Base-by-base conservation (phyloP, 1,140 invertebrate species). In the Drosophila takahashii region DNA sequence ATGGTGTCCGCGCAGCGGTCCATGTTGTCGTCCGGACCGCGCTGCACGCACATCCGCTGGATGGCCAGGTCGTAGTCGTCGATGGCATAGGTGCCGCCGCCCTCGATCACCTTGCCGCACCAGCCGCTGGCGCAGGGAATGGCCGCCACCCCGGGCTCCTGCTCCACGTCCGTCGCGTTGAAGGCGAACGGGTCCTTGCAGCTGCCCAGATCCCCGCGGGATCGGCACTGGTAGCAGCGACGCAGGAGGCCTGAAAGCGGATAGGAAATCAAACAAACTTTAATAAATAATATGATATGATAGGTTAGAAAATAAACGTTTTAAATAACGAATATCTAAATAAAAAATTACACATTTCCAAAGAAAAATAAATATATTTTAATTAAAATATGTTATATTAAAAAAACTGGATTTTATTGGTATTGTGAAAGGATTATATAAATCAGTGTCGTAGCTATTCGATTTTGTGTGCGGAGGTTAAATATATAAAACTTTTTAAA, bases 101-200 rank as follows among this genome's bases (percentile, higher is more conserved):
- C 96, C 92, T 98, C 97, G 22, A 98, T 95, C 41, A 97, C 95
- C 94, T 98, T 98, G 8, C 96, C 96, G 89, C 97, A 98, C 97
- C 97, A 98, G 29, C 97, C 97, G 7, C 97, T 97, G 9, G 96
- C 96, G 92, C 97, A 98, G 0, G 97, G 96, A 7, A 95, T 93
- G 2, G 95, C 94, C 71, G 96, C 94, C 0, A 98, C 94, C 6
- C 96, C 96, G 52, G 93, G 93, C 81, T 95, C 94, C 16, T 93
- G 92, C 51, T 95, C 94, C 26, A 95, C 94, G 75, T 95, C 93
- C 1, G 96, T 96, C 0, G 95, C 94, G 93, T 97, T 97, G 77
- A 95, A 95, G 15, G 92, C 94, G 81, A 98, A 98, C 18, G 96
- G 95, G 94, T 98, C 97, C 86, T 96, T 97, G 91, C 97, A 98